Evolutionary conservation across 1,140 invertebrate species (phyloP), one percentile per base, ranked within the genome.

Genomic region (Lucilia cuprina): DNA sequence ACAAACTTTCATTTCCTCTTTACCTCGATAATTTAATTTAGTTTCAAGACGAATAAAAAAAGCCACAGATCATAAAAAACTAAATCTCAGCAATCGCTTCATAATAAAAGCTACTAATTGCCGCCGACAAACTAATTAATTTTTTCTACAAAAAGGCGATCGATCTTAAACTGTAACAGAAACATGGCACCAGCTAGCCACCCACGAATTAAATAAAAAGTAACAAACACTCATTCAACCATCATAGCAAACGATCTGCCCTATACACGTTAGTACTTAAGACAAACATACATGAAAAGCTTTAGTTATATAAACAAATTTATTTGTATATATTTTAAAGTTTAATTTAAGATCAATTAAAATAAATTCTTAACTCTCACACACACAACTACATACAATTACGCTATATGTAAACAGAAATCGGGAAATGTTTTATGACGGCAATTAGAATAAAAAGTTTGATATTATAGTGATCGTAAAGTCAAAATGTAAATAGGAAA

Each of bases 71-170:
- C 65, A 70, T 70, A 70, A 70, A n/a, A 30, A 70, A 70, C 19
- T 2, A 21, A 70, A 70, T 70, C 65, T 8, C 65, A 70, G 2
- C 65, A 70, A 21, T 70, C 19, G n/a, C 21, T 70, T 70, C n/a
- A 70, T n/a, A 10, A 21, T 19, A 70, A 70, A 70, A 21, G 65
- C n/a, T 21, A 70, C 65, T 21, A 70, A 70, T 70, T 70, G 65
- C 65, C 65, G 65, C 50, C 50, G 41, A 60, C 55, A 70, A 70
- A 70, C 65, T 21, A 70, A 70, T 70, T 70, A 19, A 70, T 70
- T 21, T 19, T 70, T 21, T 60, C 41, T 60, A 21, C 65, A 70
- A 70, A 70, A 21, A 21, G 8, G 21, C n/a, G 25, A 21, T 7
- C n/a, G n/a, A 21, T 10, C 14, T 60, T 1, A 8, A 21, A 70